Conservation (phyloP, 2,888 invertebrate genomes). For the Scaptomyza parva region DNA sequence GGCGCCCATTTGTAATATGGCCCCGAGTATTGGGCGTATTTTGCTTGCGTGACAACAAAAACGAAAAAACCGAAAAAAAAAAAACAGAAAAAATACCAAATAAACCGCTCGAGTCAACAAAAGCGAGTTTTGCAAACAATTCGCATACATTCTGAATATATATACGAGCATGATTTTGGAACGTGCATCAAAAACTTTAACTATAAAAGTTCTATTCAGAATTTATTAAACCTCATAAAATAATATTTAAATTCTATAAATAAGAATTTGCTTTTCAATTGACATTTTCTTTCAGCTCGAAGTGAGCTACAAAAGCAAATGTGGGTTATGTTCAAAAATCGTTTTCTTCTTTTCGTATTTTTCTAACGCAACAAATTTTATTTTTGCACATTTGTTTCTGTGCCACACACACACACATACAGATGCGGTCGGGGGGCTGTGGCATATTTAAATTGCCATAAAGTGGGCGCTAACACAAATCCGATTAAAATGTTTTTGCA, state of each 20-base stretch:
- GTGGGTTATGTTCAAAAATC: too few relatives aligned
- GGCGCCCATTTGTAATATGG: conserved; percentile 37
- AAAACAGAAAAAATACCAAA: too few relatives aligned
- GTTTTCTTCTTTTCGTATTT: neutral
- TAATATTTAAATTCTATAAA: neutral
- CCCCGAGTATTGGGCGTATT: conserved; percentile 15
- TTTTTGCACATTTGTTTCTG: neutral
- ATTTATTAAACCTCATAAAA: neutral
- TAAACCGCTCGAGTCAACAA: neutral
- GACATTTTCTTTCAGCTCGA: too few relatives aligned
- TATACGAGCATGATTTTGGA: neutral
- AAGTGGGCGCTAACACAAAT: neutral
- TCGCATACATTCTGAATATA: neutral
- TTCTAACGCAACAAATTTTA: neutral
- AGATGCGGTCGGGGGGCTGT: neutral
- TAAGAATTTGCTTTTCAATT: too few relatives aligned
- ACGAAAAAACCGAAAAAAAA: too few relatives aligned
- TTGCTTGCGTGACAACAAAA: conserved; percentile 6
- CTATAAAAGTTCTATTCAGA: neutral
- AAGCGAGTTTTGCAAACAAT: neutral
- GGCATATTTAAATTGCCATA: neutral
- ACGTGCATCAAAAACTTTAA: neutral
- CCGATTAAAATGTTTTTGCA: neutral
- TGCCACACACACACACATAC: neutral
- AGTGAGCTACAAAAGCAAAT: too few relatives aligned